Conservation (phyloP, 1,140 invertebrate genomes). For the Lucilia cuprina region DNA sequence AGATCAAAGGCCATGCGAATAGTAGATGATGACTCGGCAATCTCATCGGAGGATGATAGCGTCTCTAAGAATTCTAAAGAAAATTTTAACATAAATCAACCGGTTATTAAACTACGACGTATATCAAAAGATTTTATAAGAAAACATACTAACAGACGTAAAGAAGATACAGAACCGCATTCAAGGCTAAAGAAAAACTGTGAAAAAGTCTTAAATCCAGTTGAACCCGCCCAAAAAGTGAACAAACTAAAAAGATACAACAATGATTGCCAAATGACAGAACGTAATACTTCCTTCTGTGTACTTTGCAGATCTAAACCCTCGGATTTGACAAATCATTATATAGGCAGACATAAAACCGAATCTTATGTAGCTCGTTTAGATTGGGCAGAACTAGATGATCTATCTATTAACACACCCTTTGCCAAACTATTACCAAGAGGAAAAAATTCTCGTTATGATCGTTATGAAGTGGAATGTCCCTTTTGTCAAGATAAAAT, state of each 20-base stretch:
- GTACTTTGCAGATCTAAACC: conserved; percentile 25
- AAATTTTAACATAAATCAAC: background rate
- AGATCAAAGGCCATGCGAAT: background rate
- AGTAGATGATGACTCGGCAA: background rate
- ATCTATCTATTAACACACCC: conserved; percentile 4
- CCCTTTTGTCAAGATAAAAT: conserved; percentile 22
- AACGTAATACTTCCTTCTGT: conserved; percentile 31
- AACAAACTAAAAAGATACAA: background rate
- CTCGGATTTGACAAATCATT: conserved; percentile 32
- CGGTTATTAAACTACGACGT: background rate
- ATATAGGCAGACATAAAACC: conserved; percentile 29
- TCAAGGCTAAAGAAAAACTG: background rate
- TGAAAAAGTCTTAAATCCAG: background rate
- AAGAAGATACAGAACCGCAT: background rate
- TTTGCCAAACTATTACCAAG: conserved; percentile 8
- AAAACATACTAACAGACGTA: background rate
- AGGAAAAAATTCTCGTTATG: background rate
- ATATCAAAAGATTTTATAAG: background rate
- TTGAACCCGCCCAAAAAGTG: background rate
- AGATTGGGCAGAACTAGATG: background rate
- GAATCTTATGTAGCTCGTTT: conserved; percentile 36
- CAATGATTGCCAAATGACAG: conserved; percentile 25
- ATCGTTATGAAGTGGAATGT: conserved; percentile 11
- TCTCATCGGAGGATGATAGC: no score
- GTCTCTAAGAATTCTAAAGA: no score